Evolutionary conservation across 2,797 vertebrate genomes (phyloP), one percentile per base, ranked within the genome.

Genomic region (Tenualosa thibaudeaui): DNA sequence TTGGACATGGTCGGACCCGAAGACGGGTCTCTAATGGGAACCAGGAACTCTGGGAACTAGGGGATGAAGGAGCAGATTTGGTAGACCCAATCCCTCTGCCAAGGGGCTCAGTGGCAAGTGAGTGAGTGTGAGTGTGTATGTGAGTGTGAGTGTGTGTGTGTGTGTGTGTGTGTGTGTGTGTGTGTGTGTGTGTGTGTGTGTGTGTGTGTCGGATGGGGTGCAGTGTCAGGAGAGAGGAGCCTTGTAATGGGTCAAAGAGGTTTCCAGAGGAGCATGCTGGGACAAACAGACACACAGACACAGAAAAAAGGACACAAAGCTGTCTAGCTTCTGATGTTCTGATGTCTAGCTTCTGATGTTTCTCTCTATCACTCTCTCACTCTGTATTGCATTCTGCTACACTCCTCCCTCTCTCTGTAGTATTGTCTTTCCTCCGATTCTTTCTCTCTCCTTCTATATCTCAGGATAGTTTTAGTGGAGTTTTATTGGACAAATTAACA

Each of bases 101-200:
- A 15, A 37, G 65, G 31, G 65, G 62, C 62, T 26, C 62, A 31
- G 24, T 31, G 24, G 24, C 31, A 26, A 26, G 62, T 31, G 62
- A 3, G 65, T 26, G 10, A 0, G 26, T 12, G 26, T 31, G 65
- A 10, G 81, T 31, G 81, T 82, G 8, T 82, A 19, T 82, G 81
- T 50, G n/a, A 8, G 83, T 51, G 19, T 56, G 24, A 86, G 31
- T 9, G 31, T 82, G 58, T 84, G 75, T 84, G 56, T 83, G 17
- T 31, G 71, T 51, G 43, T 86, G 19, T 37, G 82, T 53, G 31
- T 9, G 31, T 82, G 58, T 84, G 75, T 84, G 56, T 83, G 17
- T 31, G 71, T 51, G 43, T 86, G 19, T 37, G 82, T 53, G 31
- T 9, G 31, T 82, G 58, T 84, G 75, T 84, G 56, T 83, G 17